A percentile compares a stretch with the other conserved stretches of the same genome.
Evolutionary conservation across 2,797 vertebrate genomes (phyloP).

Genomic region (Mycteria americana): DNA sequence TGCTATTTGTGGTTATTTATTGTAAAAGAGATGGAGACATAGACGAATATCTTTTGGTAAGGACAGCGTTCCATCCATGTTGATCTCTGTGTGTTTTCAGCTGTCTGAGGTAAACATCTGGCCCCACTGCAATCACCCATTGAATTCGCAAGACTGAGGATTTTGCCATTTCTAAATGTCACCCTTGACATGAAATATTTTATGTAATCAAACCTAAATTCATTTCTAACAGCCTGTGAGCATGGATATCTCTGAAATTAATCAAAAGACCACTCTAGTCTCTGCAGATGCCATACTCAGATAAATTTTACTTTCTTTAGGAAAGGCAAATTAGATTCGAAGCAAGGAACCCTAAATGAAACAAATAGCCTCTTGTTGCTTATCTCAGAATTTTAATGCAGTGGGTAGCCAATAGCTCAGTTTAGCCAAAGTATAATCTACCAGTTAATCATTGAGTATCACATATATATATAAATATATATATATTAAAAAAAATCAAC

Average conservation of each 20-base stretch:
- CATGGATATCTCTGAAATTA: not conserved
- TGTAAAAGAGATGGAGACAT: not conserved
- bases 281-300: not conserved
- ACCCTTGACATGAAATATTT: not conserved
- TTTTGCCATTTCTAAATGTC: not conserved
- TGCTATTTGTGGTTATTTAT: not conserved
- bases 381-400: not conserved
- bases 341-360: not conserved
- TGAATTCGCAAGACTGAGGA: not conserved
- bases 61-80: not conserved
- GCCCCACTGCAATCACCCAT: not conserved
- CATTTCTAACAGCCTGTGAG: not conserved
- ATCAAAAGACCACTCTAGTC: not conserved
- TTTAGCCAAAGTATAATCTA: not conserved
- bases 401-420: not conserved
- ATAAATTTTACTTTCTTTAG: not conserved
- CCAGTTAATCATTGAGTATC: not conserved
- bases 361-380: not conserved
- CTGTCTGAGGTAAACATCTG: not conserved
- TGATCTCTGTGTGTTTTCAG: not conserved
- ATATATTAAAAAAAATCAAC: not conserved
- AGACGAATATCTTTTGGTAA: not conserved
- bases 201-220: not conserved
- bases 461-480: fast-evolving
- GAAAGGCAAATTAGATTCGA: not conserved